phyloP scores from a whole-genome alignment of 2,113 vertebrate species.

The Motacilla alba region DNA sequence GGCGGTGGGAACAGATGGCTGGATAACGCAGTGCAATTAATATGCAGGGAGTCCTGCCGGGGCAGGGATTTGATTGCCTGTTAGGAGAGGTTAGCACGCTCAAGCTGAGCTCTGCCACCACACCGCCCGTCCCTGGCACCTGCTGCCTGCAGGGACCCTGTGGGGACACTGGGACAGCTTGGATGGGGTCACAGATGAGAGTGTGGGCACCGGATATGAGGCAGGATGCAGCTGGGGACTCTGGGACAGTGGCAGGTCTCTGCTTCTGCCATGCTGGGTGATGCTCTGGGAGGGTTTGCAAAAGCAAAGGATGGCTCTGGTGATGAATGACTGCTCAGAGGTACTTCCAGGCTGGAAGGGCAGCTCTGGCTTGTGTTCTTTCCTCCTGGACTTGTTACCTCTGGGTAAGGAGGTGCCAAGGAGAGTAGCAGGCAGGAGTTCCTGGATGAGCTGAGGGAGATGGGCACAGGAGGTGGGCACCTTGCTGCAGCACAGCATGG shows the following conservation, averaged over 20 bases:
- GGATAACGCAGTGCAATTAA: neutral
- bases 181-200: neutral
- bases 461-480: rapidly evolving
- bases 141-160: neutral
- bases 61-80: neutral
- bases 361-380: rapidly evolving
- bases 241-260: neutral
- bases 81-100: neutral
- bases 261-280: rapidly evolving
- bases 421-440: neutral
- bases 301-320: neutral
- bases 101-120: neutral
- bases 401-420: neutral
- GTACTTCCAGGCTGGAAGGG: neutral
- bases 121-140: neutral
- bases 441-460: neutral
- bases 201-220: neutral
- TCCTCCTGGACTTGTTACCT: neutral
- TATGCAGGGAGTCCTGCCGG: conserved; percentile 18
- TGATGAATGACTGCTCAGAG: rapidly evolving
- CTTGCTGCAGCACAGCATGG: rapidly evolving
- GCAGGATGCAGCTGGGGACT: neutral
- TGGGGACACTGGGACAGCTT: neutral
- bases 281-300: neutral
- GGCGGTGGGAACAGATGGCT: conserved; percentile 37